These are phyloP conservation scores for Noctua fimbriata DNA, from an alignment of 2,888 invertebrate species.

Conservation along the genomic window DNA sequence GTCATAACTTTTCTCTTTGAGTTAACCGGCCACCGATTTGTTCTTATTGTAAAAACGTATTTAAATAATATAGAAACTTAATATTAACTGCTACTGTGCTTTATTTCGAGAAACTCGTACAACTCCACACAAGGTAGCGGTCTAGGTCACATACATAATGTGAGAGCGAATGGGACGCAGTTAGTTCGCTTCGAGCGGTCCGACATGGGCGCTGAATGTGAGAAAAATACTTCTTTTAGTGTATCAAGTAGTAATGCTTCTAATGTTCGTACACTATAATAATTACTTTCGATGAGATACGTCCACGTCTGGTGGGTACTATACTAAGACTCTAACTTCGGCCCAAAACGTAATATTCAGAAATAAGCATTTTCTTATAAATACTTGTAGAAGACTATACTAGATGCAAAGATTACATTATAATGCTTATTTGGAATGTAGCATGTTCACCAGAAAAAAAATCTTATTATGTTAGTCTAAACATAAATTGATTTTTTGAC, in stretches of 20 bases:
- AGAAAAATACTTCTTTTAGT: not conserved
- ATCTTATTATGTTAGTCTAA: not conserved
- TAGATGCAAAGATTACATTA: not conserved
- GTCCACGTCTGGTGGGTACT: not conserved
- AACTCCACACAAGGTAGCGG: not conserved
- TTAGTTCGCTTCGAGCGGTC: not conserved
- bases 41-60: no score
- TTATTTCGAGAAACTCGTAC: no score
- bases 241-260: not conserved
- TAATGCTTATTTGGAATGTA: not conserved
- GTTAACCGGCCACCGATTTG: no score
- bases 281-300: not conserved
- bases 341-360: not conserved
- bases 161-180: not conserved
- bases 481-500: not conserved
- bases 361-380: not conserved
- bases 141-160: not conserved
- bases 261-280: not conserved
- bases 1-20: no score
- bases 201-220: not conserved
- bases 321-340: not conserved
- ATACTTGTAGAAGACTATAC: not conserved
- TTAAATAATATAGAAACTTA: no score
- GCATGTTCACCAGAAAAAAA: not conserved
- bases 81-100: no score